Base-by-base conservation (phyloP, 2,797 vertebrate genomes). In the Cichlasoma orientale region DNA sequence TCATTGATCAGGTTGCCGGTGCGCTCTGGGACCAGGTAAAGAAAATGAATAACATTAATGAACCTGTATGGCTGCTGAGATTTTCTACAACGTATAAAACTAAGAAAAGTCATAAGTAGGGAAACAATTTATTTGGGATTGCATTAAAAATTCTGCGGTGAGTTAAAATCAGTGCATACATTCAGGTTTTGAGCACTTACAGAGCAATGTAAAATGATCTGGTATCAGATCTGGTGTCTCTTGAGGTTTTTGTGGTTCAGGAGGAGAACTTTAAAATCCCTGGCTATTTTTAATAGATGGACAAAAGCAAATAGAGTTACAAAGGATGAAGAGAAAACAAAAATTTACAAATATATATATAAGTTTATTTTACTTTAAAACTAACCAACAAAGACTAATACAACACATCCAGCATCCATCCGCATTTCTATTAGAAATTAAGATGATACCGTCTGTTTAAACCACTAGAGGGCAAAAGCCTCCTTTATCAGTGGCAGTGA, bases 1-100 rank as follows among this genome's bases (percentile, higher is more conserved):
- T 99, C 80, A 99, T 99, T 92, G 98, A 99, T 93, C 98, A 99
- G 93, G 98, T 99, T 95, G 98, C 98, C 0, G 98, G 97, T n/a
- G 98, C 98, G 0, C 93, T 99, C 58, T 99, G 98, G 98, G 98
- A 99, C 91, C 98, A 99, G 98, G 98, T 99, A 94, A 90, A 29
- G 25, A 16, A 53, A 25, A 7, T 1, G 18, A 31, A 44, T 50
- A 47, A 47, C 13, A 16, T 47, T 47, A 16, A 47, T 16, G 14
- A 47, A 29, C 25, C 61, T 2, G 63, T 66, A 47, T 68, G 63
- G 41, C 41, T 52, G 25, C 18, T 68, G 50, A 31, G 63, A 50
- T 13, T 68, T n/a, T 29, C 16, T 27, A 52, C 25, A n/a, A 29
- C 11, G 29, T 68, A n/a, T 52, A 50, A 52, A n/a, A 52, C 44